Base-by-base conservation (phyloP, 2,113 vertebrate species). In the Seriola rivoliana region DNA sequence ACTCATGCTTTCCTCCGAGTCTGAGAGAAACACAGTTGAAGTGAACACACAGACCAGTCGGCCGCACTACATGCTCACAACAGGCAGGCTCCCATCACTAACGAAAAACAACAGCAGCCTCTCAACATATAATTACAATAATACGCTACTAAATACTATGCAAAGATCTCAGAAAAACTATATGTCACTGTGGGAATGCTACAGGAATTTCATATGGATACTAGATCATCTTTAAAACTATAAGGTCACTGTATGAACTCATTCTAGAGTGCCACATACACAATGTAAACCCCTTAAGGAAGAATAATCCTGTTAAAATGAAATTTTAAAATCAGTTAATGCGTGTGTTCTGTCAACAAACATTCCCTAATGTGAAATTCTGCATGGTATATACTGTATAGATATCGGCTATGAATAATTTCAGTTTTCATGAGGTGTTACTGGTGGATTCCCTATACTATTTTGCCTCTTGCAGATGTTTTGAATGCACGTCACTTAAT, bases 1-100 rank as follows among this genome's bases (percentile, higher is more conserved):
- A 76, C 87, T 95, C 94, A 88, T 84, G 94, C 95, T 94, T 94
- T 94, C 91, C 94, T 93, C 94, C 78, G 91, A 94, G 93, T 94
- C 94, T 93, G 92, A 93, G 95, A 94, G 93, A 90, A 94, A 93
- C 91, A 93, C 93, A 92, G 93, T 87, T 29, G 90, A 92, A 90
- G 90, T 72, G 92, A 93, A 82, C 85, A 77, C 90, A 80, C 87
- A 87, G 92, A 88, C 60, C 89, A 87, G 89, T 80, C 91, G 88
- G 91, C 93, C 50, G 85, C 90, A 71, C 86, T 88, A 88, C 91
- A 93, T 82, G 92, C 87, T 71, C 89, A 85, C 88, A 85, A 92
- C 93, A 84, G 72, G 84, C 84, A 87, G 75, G 54, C 85, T 87
- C 79, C 74, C 75, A 69, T 71, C 81, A 85, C 60, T 19, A 66